Base-by-base conservation (phyloP, 2,888 invertebrate species). In the Pollenia amentaria region DNA sequence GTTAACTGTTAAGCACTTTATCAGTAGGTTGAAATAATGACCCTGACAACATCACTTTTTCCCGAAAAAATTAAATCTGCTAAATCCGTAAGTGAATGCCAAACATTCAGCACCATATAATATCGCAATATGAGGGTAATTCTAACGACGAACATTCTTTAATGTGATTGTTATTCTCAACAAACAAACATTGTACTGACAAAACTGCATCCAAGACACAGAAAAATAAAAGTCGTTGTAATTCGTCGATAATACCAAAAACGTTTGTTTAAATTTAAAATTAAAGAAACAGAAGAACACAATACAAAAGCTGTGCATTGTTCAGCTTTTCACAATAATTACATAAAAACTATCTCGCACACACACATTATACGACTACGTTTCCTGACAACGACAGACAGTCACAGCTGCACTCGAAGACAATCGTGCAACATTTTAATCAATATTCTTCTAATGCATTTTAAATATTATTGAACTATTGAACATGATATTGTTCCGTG, bases 371-470 rank as follows among this genome's bases (percentile, higher is more conserved):
- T 29, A 0, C 29, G 29, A 29, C 29, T 29, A 29, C 1, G 53
- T 57, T 14, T 40, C 21, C 14, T 46, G 12, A 18, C 6, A 12
- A 62, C 18, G 14, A 40, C 70, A 62, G 51, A 16, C 40, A 42
- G 21, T 3, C 21, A 21, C 8, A 21, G 69, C 9, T 51, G 29
- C 62, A 46, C 14, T 18, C 18, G n/a, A 0, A 21, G 46, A 55
- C 72, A 72, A 48, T 57, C n/a, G 55, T 72, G 65, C 70, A 72
- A 70, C 18, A 55, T 72, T 78, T 78, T 70, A 84, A 78, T 78
- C 83, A 78, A 84, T 78, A 84, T 48, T 48, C 38, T 57, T 78
- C 51, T 65, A 84, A 72, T 84, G 77, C 55, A 14, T 84, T 78
- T 77, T 70, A 77, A 72, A 83, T 57, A 72, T 48, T 77, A 72